Conservation (phyloP, 2,888 invertebrate genomes). For the Drosophila merina region DNA sequence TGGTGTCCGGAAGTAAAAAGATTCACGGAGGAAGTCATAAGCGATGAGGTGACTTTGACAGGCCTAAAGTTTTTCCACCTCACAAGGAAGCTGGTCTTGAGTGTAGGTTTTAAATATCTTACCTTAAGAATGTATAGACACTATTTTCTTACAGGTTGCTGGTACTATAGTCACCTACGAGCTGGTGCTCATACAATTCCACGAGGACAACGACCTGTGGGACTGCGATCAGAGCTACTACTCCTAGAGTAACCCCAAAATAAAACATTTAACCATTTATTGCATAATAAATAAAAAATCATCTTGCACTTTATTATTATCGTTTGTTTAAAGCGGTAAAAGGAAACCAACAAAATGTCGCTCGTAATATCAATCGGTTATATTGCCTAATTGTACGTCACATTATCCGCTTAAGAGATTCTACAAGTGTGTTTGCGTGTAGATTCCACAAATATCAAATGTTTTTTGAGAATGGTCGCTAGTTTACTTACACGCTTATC, state of each 20-base stretch:
- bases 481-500: conserved; percentile 41
- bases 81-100: conserved; percentile 82
- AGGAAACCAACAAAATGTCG: conserved; percentile 78
- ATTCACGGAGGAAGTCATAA: conserved; percentile 82
- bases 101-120: conserved; percentile 52
- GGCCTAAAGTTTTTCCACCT: conserved; percentile 84
- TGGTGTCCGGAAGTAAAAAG: conserved; percentile 84
- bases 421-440: conserved; percentile 56
- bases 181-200: conserved; percentile 86
- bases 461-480: conserved; percentile 43
- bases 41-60: conserved; percentile 81
- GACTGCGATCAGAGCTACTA: conserved; percentile 68
- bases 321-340: conserved; percentile 65
- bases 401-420: conserved; percentile 51
- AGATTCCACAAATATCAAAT: conserved; percentile 66
- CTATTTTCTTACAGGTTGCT: conserved; percentile 82
- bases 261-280: conserved; percentile 2
- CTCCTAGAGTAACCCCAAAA: conserved; percentile 34
- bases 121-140: too few species aligned
- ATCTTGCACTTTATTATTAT: conserved; percentile 66
- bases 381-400: conserved; percentile 69
- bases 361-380: conserved; percentile 78
- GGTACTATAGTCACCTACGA: conserved; percentile 87
- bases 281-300: conserved; percentile 42
- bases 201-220: conserved; percentile 81